Conservation (phyloP, 2,113 vertebrate genomes). For the Monarcha castaneiventris region DNA sequence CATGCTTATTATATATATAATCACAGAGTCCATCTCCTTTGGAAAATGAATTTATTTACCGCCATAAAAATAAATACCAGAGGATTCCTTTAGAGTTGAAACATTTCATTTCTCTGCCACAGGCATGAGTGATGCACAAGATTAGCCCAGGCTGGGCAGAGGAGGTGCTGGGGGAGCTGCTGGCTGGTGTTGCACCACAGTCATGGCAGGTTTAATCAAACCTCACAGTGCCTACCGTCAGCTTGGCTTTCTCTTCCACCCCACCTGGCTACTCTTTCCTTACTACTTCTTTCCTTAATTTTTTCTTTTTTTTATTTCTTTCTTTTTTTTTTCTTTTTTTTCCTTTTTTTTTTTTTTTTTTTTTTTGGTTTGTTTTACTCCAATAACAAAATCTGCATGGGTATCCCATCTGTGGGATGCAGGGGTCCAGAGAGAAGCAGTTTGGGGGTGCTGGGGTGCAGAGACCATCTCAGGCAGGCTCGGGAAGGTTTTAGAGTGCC, state of each 20-base stretch:
- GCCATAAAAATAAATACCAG: background rate
- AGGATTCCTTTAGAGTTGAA: background rate
- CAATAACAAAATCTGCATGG: background rate
- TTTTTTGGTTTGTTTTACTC: background rate
- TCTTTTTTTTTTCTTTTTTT: background rate
- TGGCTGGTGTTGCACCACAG: background rate
- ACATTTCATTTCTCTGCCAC: background rate
- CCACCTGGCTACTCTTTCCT: no score
- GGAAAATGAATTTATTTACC: background rate
- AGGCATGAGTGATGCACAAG: background rate
- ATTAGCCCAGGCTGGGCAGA: background rate
- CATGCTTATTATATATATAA: background rate
- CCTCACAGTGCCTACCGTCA: background rate
- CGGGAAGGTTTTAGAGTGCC: accelerated
- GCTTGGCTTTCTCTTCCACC: background rate
- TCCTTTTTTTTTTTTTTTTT: no score
- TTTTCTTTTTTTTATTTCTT: no score
- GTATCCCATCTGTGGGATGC: background rate
- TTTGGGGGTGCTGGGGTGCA: background rate
- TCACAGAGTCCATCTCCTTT: background rate
- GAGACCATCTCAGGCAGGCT: background rate
- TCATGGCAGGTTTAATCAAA: background rate
- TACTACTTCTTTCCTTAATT: no score
- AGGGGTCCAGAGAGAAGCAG: accelerated
- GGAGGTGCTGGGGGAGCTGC: background rate